phyloP scores from a whole-genome alignment of 2,888 invertebrate species.

The Stomorhina lunata region DNA sequence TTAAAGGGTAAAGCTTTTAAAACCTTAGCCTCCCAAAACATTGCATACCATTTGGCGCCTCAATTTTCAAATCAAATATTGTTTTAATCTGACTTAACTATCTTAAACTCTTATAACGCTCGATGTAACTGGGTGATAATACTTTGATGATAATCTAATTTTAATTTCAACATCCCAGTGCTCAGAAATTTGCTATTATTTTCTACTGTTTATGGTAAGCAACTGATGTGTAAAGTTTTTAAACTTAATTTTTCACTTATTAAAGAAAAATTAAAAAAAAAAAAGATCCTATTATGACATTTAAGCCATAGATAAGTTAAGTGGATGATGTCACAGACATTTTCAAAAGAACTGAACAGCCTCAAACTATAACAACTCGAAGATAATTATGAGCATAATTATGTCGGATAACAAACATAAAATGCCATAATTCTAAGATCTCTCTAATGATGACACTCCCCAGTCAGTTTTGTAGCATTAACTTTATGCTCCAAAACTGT shows the following conservation, averaged over 20 bases:
- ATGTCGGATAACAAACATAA: not conserved
- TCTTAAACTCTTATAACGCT: too few species aligned
- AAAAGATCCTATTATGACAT: slow-evolving; percentile 42
- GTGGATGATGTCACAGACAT: slow-evolving; percentile 6
- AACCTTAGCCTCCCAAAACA: too few species aligned
- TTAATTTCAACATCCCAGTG: slow-evolving; percentile 55
- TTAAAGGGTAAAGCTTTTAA: too few species aligned
- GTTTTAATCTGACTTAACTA: too few species aligned
- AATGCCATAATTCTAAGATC: not conserved
- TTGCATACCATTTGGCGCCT: too few species aligned
- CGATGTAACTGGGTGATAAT: too few species aligned
- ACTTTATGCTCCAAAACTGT: slow-evolving; percentile 50
- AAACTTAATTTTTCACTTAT: slow-evolving; percentile 44
- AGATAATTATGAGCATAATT: slow-evolving; percentile 31
- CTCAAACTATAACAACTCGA: not conserved
- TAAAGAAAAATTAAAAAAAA: slow-evolving; percentile 9
- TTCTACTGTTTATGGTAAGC: slow-evolving; percentile 14
- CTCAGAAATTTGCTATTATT: slow-evolving; percentile 34
- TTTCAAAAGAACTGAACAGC: not conserved
- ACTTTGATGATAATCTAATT: slow-evolving; percentile 62
- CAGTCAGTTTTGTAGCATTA: not conserved
- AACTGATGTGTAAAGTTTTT: slow-evolving; percentile 47
- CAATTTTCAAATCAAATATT: too few species aligned
- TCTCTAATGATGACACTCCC: not conserved
- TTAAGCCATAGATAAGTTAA: slow-evolving; percentile 15